Evolutionary conservation across 2,888 invertebrate genomes (phyloP), one percentile per base, ranked within the genome.

Genomic region (Microplitis manilae): DNA sequence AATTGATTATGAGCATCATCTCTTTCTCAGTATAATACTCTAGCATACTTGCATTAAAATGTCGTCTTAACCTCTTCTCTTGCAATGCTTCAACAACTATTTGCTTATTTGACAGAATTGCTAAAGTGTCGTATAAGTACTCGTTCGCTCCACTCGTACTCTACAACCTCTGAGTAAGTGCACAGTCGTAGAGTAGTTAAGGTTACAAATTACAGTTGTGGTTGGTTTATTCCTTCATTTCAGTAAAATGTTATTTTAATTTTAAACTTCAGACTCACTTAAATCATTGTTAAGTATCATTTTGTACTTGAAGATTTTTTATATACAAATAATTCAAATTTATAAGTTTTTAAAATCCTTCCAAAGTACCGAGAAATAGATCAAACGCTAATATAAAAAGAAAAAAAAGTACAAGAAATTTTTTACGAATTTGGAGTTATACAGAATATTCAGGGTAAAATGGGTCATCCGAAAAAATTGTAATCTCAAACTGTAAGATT

Each of bases 121-220:
- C 83, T 82, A 80, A 81, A 77, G 81, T 80, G 74, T 79, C 79
- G 77, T 50, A 77, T 83, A 82, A 83, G 82, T 30, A 30, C 50
- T 85, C 86, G 85, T 85, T 84, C 84, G 83, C 84, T 84, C 83
- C 86, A 85, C 50, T 50, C 50, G 8, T 50, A 50, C 50, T 13
- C 82, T 85, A 81, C 84, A 83, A 84, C 83, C 85, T 85, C 50
- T 50, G 50, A 50, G 50, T 50, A 50, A 50, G 13, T 50, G 68
- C 81, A 82, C 81, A 81, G 2, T 50, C 50, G 50, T 9, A 5
- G 13, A 50, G 84, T 81, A 85, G 86, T 85, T 84, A 85, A 85
- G 9, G 50, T 50, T 50, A 50, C 50, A 50, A 50, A 50, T 50
- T 50, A 50, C 50, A 13, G 8, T 81, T 78, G 81, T 50, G 50